Conservation (phyloP, 2,888 invertebrate genomes). For the Schizotus pectinicornis region DNA sequence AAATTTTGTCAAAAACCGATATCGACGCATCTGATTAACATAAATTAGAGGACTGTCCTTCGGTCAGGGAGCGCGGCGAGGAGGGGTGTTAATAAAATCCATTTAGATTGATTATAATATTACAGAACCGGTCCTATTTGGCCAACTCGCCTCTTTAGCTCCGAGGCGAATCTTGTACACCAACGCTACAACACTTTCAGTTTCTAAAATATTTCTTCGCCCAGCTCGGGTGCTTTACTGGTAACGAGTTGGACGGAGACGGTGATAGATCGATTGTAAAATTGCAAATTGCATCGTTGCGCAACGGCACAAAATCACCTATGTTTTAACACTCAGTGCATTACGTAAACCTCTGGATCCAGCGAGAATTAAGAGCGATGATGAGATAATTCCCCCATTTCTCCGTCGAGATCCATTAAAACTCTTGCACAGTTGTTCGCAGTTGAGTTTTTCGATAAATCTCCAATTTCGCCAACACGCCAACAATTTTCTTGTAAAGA, state of each 20-base stretch:
- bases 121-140: slow-evolving; percentile 43
- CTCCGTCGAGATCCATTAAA: too few species aligned
- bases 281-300: slow-evolving; percentile 31
- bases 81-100: slow-evolving; percentile 25
- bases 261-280: slow-evolving; percentile 23
- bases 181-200: slow-evolving; percentile 42
- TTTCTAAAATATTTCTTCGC: slow-evolving; percentile 36
- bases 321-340: slow-evolving; percentile 28
- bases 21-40: slow-evolving; percentile 10
- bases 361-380: slow-evolving; percentile 6
- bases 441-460: slow-evolving; percentile 1
- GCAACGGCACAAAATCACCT: slow-evolving; percentile 27
- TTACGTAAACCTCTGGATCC: slow-evolving; percentile 24
- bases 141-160: slow-evolving; percentile 41
- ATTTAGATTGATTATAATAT: slow-evolving; percentile 41
- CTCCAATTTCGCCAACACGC: not conserved
- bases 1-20: slow-evolving; percentile 1
- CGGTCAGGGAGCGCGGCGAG: not conserved
- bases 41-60: slow-evolving; percentile 20
- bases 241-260: not conserved
- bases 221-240: slow-evolving; percentile 18
- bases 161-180: slow-evolving; percentile 33
- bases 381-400: slow-evolving; percentile 28
- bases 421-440: too few species aligned
- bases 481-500: not conserved